These are phyloP conservation scores for Amphiprion ocellaris DNA, from an alignment of 2,113 vertebrate genomes.

Conservation along the genomic window DNA sequence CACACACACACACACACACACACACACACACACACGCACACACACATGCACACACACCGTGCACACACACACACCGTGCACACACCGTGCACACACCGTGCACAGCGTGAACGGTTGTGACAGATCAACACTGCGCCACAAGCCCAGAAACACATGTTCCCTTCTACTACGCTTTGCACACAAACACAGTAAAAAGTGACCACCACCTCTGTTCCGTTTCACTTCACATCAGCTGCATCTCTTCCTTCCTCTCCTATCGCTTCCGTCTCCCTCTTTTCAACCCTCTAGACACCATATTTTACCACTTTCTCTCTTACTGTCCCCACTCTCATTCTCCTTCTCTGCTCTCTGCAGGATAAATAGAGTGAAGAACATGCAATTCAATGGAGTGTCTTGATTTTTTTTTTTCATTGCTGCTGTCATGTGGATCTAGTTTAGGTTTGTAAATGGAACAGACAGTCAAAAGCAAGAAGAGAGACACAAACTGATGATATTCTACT, in stretches of 20 bases:
- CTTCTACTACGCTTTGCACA: conserved; percentile 31
- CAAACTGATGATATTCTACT: too few species aligned
- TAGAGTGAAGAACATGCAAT: too few species aligned
- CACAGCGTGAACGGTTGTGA: conserved; percentile 48
- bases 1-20: neutral
- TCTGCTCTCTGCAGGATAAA: too few species aligned
- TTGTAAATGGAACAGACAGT: too few species aligned
- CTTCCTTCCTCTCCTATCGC: neutral
- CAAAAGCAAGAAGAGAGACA: too few species aligned
- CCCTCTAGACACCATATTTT: too few species aligned
- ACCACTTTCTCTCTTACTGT: too few species aligned
- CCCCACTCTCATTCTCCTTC: too few species aligned
- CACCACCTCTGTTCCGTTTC: conserved; percentile 25
- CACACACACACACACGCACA: neutral
- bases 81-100: neutral
- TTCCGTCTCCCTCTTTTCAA: too few species aligned
- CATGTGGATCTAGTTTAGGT: too few species aligned
- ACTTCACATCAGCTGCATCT: conserved; percentile 34
- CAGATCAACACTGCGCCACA: conserved; percentile 55
- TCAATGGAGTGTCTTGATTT: too few species aligned
- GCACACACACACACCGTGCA: neutral
- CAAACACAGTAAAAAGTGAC: conserved; percentile 39
- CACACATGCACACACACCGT: conserved; percentile 28
- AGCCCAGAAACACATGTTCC: conserved; percentile 67
- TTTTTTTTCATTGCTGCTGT: too few species aligned